Base-by-base conservation (phyloP, 2,113 vertebrate genomes). In the Colaptes auratus region DNA sequence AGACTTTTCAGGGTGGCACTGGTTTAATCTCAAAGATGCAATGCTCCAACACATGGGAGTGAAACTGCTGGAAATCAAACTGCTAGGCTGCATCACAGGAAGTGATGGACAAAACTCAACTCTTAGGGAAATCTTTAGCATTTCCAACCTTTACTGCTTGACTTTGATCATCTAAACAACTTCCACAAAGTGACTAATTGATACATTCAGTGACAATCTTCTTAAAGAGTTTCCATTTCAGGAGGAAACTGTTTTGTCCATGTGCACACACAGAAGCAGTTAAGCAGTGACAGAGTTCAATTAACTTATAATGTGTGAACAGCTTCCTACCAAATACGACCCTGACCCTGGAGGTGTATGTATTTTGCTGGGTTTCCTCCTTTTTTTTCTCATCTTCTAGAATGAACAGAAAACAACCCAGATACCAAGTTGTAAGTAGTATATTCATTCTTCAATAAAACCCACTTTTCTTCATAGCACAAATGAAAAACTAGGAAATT, bases 261-360 rank as follows among this genome's bases (percentile, higher is more conserved):
- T 10, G 27, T 59, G 39, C 0, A 0, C 36, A 55, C 20, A 59
- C 0, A 0, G 15, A 58, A 50, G n/a, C 44, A 55, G 24, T 30
- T 56, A 74, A 63, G 15, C 42, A 91, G 56, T 20, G 30, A 71
- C 27, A 55, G 66, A 50, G 55, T 78, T 89, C 63, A 82, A 84
- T 36, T 33, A 28, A 90, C 63, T 5, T 23, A 20, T 6, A 42
- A 39, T 3, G 7, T 46, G 42, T 25, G 15, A 27, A 46, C 28
- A 84, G 42, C 35, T 30, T 81, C 1, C 0, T 48, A 81, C 14
- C 27, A 70, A 17, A 15, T 33, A 24, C 21, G 58, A 71, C 3
- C 23, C 7, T 42, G 58, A 89, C 30, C 55, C 15, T 59, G 53
- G 17, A 50, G 39, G 42, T 12, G 85, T 46, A 50, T 50, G 11